Percentiles rank a stretch among this genome's conserved stretches.
Conservation (phyloP, 1,140 invertebrate genomes). For the Neotoxoptera formosana region DNA sequence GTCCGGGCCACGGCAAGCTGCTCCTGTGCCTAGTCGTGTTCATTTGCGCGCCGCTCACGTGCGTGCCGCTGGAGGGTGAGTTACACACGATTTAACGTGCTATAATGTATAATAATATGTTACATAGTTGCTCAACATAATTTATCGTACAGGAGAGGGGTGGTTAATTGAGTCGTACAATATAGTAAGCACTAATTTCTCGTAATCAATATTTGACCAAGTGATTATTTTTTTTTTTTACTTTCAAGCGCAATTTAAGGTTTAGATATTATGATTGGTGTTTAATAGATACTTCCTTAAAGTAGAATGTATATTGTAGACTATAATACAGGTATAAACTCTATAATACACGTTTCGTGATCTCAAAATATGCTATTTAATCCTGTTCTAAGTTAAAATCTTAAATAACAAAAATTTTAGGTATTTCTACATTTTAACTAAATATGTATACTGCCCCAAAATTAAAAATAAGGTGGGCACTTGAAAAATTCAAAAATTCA, state of each 20-base stretch:
- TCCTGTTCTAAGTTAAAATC: too few species aligned
- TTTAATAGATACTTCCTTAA: too few species aligned
- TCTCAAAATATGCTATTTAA: not conserved
- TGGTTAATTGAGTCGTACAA: too few species aligned
- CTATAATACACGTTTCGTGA: too few species aligned
- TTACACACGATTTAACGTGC: not conserved
- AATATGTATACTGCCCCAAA: not conserved
- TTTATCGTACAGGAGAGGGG: too few species aligned
- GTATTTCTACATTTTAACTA: not conserved
- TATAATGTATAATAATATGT: not conserved
- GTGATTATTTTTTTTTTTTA: too few species aligned
- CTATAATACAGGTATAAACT: too few species aligned
- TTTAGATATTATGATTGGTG: too few species aligned
- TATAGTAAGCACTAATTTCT: too few species aligned
- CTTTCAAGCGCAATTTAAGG: too few species aligned
- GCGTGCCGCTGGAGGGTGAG: constrained; percentile 9
- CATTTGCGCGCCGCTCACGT: constrained; percentile 8
- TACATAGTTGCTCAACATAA: not conserved
- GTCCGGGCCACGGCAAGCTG: not conserved
- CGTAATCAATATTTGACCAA: too few species aligned
- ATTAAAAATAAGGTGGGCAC: not conserved
- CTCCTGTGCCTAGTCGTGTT: not conserved
- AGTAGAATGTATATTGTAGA: too few species aligned
- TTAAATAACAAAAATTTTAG: not conserved
- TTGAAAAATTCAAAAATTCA: not conserved